These are phyloP conservation scores for Amblyteles armatorius DNA, from an alignment of 2,888 invertebrate genomes.

Conservation along the genomic window DNA sequence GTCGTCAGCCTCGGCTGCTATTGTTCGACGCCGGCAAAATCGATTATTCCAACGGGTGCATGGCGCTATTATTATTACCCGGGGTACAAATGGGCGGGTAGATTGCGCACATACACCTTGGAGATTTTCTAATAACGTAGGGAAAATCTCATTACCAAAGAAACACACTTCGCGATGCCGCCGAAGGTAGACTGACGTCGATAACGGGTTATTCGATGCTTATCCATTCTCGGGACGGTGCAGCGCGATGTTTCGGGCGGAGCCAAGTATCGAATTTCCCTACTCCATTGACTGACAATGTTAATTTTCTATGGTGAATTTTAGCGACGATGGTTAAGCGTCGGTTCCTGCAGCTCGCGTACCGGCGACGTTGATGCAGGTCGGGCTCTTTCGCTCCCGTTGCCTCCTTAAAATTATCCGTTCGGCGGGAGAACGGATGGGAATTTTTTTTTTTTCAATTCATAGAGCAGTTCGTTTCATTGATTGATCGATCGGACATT, in stretches of 20 bases:
- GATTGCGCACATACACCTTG: slow-evolving; percentile 29
- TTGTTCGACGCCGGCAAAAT: slow-evolving; percentile 65
- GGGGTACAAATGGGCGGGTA: slow-evolving; percentile 6
- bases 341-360: neutral
- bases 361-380: neutral
- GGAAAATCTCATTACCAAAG: slow-evolving; percentile 17
- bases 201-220: slow-evolving; percentile 3
- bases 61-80: slow-evolving; percentile 11
- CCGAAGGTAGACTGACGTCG: slow-evolving; percentile 6
- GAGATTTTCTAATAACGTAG: slow-evolving; percentile 12
- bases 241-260: neutral
- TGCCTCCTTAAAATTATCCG: too few species aligned
- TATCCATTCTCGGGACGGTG: neutral
- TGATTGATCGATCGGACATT: too few species aligned
- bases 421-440: too few species aligned
- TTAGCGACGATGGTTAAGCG: neutral
- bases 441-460: too few species aligned
- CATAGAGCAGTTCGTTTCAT: too few species aligned
- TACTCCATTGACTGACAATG: neutral
- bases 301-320: neutral
- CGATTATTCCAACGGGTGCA: slow-evolving; percentile 61
- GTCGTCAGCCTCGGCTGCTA: slow-evolving; percentile 53
- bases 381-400: neutral
- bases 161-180: slow-evolving; percentile 7
- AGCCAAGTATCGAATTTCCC: neutral